A percentile compares a stretch with the other conserved stretches of the same genome.
These are phyloP conservation scores for Paradoxurus hermaphroditus DNA, from an alignment of 2,113 vertebrate genomes.

Conservation along the genomic window DNA sequence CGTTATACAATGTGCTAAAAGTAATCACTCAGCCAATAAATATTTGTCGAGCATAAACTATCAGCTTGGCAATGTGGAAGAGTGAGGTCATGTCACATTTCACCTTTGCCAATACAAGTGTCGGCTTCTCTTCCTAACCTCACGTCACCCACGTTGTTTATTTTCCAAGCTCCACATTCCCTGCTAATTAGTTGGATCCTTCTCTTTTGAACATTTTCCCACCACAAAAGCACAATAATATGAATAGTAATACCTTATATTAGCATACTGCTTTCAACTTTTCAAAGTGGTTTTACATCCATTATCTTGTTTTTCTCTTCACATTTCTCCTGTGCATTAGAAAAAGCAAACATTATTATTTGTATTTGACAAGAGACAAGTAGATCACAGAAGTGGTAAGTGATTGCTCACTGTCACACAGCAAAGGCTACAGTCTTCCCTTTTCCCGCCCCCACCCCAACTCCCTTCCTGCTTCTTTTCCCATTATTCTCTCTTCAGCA, in stretches of 20 bases:
- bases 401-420: not conserved
- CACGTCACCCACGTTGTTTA: slow-evolving; percentile 4
- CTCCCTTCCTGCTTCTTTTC: not conserved
- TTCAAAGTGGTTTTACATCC: slow-evolving; percentile 10
- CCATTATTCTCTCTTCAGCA: not conserved
- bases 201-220: slow-evolving; percentile 54
- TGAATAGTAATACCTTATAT: slow-evolving; percentile 45
- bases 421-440: not conserved
- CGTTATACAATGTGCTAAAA: not conserved
- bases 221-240: slow-evolving; percentile 48
- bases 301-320: slow-evolving; percentile 32
- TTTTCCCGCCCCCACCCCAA: not conserved
- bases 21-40: slow-evolving; percentile 39
- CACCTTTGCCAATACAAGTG: slow-evolving; percentile 45
- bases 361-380: slow-evolving; percentile 16
- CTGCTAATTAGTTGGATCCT: slow-evolving; percentile 59
- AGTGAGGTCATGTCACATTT: slow-evolving; percentile 22
- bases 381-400: not conserved
- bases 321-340: slow-evolving; percentile 25
- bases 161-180: slow-evolving; percentile 53
- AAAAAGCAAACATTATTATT: slow-evolving; percentile 22
- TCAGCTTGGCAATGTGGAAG: not conserved
- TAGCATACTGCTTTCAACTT: slow-evolving; percentile 41
- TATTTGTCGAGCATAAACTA: slow-evolving; percentile 52
- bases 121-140: slow-evolving; percentile 39